Conservation (phyloP, 2,888 invertebrate species). For the Zhuqinia jingwanae region DNA sequence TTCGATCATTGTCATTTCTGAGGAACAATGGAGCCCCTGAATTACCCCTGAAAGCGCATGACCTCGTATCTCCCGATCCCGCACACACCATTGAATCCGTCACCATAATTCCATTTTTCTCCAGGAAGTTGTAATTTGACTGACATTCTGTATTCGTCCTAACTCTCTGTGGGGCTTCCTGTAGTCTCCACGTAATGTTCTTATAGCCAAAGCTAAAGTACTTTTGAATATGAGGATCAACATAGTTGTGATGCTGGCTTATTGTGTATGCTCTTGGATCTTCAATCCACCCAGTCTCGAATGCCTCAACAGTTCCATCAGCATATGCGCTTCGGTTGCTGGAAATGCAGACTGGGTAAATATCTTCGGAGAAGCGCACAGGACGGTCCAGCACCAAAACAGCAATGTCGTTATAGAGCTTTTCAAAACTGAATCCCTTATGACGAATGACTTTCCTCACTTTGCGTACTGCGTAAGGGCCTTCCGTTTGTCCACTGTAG, state of each 20-base stretch:
- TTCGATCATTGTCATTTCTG: slow-evolving; percentile 49
- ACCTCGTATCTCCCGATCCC: slow-evolving; percentile 88
- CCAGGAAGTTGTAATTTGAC: slow-evolving; percentile 91
- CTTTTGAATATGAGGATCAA: slow-evolving; percentile 72
- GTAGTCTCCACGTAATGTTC: slow-evolving; percentile 81
- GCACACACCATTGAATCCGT: slow-evolving; percentile 94
- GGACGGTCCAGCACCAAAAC: slow-evolving; percentile 90
- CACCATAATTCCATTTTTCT: slow-evolving; percentile 89
- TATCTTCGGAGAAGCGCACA: slow-evolving; percentile 86
- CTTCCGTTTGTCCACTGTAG: slow-evolving; percentile 69
- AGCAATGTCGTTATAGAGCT: slow-evolving; percentile 89
- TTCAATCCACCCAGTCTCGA: slow-evolving; percentile 74
- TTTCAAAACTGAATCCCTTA: slow-evolving; percentile 74
- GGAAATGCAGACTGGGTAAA: slow-evolving; percentile 91
- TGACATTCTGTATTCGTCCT: slow-evolving; percentile 91
- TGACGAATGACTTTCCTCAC: slow-evolving; percentile 74
- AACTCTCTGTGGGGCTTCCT: slow-evolving; percentile 91
- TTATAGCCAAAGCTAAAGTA: slow-evolving; percentile 75
- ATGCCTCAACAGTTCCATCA: slow-evolving; percentile 88
- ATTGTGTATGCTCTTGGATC: slow-evolving; percentile 68
- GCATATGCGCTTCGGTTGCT: slow-evolving; percentile 83
- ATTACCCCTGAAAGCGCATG: slow-evolving; percentile 82
- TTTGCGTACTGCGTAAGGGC: slow-evolving; percentile 73
- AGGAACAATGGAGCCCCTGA: slow-evolving; percentile 70
- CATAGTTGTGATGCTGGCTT: slow-evolving; percentile 69